Percentiles rank a stretch among this genome's conserved stretches.
Conservation (phyloP, 2,888 invertebrate genomes). For the Endotricha flammealis region DNA sequence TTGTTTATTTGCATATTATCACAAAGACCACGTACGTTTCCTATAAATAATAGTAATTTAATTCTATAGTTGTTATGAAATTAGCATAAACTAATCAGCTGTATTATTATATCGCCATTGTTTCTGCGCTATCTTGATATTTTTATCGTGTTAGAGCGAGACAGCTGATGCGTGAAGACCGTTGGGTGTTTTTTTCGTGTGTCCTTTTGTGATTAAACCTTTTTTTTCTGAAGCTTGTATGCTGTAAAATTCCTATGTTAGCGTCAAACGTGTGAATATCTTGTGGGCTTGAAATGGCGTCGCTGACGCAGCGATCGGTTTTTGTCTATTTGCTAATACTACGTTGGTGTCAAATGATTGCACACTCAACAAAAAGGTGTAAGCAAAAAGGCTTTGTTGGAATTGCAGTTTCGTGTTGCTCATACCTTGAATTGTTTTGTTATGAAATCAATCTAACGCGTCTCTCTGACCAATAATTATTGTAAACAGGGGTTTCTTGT, state of each 20-base stretch:
- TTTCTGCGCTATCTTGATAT: constrained; percentile 61
- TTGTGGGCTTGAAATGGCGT: background rate
- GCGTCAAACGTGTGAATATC: background rate
- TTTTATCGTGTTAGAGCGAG: constrained; percentile 67
- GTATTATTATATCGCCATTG: constrained; percentile 60
- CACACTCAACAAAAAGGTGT: constrained; percentile 12
- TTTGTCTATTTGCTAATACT: constrained; percentile 18
- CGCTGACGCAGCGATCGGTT: constrained; percentile 10
- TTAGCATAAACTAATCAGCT: constrained; percentile 39
- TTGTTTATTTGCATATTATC: constrained; percentile 61
- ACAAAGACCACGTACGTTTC: background rate
- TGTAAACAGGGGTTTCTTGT: no score
- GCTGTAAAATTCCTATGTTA: constrained; percentile 1
- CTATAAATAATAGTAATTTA: background rate
- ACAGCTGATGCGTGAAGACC: constrained; percentile 53
- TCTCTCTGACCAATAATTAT: no score
- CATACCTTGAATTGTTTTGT: no score
- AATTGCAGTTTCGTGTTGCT: background rate
- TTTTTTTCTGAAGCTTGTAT: constrained; percentile 20
- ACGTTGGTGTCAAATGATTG: constrained; percentile 20
- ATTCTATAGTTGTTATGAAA: background rate
- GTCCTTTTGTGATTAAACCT: constrained; percentile 57
- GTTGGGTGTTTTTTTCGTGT: constrained; percentile 52
- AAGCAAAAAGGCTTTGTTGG: constrained; percentile 11
- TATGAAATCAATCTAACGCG: no score